A percentile compares a stretch with the other conserved stretches of the same genome.
phyloP scores from a whole-genome alignment of 1,140 invertebrate species.

The Musca domestica region DNA sequence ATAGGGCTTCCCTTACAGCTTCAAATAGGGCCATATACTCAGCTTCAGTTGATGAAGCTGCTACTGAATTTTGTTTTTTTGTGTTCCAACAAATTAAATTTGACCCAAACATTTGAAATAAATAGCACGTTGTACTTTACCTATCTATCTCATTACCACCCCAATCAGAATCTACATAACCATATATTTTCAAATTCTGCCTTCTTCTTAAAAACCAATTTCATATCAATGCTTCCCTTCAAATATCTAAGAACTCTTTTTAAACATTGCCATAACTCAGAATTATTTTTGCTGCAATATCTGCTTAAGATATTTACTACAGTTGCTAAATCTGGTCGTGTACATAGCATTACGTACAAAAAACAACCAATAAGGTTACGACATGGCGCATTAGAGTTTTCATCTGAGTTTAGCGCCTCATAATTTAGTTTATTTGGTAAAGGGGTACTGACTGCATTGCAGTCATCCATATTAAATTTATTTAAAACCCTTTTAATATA shows the following conservation, averaged over 20 bases:
- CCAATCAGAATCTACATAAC: constrained; percentile 33
- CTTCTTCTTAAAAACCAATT: constrained; percentile 34
- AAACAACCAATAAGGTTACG: constrained; percentile 42
- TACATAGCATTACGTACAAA: constrained; percentile 47
- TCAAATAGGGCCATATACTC: too few relatives aligned
- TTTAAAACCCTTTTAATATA: constrained; percentile 31
- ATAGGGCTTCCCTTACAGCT: too few relatives aligned
- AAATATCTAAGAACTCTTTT: constrained; percentile 40
- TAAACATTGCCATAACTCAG: constrained; percentile 37
- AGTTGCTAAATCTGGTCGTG: constrained; percentile 42
- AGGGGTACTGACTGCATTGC: constrained; percentile 33
- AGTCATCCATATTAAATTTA: constrained; percentile 41
- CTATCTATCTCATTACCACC: constrained; percentile 24
- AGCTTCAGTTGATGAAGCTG: too few relatives aligned
- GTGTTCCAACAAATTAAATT: constrained; percentile 37
- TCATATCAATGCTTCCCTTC: constrained; percentile 43
- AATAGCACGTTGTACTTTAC: constrained; percentile 29
- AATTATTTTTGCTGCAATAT: constrained; percentile 38
- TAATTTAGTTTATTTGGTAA: constrained; percentile 34
- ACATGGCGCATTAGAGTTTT: constrained; percentile 35
- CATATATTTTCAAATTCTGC: constrained; percentile 23
- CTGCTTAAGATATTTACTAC: constrained; percentile 41
- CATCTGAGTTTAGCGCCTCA: constrained; percentile 32
- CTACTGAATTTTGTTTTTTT: too few relatives aligned
- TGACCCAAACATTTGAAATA: constrained; percentile 23